phyloP scores from a whole-genome alignment of 1,140 invertebrate genomes.

The Delia radicum region DNA sequence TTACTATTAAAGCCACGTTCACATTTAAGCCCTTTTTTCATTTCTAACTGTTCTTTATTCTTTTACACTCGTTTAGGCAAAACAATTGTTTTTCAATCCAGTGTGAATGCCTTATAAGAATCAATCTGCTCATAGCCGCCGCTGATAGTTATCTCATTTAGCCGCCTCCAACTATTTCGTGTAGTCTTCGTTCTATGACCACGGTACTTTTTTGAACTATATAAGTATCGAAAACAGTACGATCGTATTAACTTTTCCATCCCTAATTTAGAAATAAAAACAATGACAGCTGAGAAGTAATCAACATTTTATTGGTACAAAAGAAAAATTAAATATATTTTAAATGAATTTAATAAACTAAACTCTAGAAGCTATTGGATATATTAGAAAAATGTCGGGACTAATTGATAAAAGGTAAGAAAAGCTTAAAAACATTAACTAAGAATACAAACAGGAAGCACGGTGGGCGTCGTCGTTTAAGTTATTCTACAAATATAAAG shows the following conservation, averaged over 20 bases:
- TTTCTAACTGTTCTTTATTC: no score
- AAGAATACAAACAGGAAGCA: neutral
- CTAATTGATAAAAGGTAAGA: conserved; percentile 28
- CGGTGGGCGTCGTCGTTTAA: neutral
- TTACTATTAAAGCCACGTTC: no score
- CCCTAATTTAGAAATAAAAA: neutral
- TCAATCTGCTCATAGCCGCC: no score
- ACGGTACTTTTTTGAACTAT: no score
- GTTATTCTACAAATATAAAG: neutral
- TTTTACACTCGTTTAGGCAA: no score
- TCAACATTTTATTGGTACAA: neutral
- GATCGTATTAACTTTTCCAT: neutral
- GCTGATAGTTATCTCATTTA: no score
- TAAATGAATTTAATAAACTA: neutral
- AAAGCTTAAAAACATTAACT: neutral
- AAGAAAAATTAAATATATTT: neutral
- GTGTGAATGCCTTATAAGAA: no score
- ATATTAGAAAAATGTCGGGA: conserved; percentile 17
- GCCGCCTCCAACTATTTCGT: no score
- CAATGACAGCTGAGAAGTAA: neutral
- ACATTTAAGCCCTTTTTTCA: no score
- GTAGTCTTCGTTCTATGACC: no score
- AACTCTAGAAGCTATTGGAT: neutral
- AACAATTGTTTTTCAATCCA: no score
- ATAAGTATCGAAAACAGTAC: no score